These are phyloP conservation scores for Characodon lateralis DNA, from an alignment of 2,797 vertebrate species.

Conservation along the genomic window DNA sequence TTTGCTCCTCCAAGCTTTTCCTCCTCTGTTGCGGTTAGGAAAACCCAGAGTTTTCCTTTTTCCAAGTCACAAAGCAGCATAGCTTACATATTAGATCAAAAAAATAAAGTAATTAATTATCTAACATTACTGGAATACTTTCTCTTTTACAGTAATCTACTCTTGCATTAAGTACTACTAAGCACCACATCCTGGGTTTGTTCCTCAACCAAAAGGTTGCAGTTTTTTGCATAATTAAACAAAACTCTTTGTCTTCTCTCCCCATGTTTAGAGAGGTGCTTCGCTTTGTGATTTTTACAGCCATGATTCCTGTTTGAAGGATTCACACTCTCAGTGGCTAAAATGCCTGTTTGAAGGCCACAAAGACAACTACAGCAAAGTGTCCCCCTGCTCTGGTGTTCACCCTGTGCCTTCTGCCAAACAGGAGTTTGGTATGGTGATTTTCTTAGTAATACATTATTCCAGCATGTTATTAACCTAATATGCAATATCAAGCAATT, in stretches of 20 bases:
- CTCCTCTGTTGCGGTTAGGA: constrained; percentile 16
- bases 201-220: neutral
- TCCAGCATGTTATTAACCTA: neutral
- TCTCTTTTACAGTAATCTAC: neutral
- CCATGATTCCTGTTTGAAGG: constrained; percentile 37
- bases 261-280: constrained; percentile 34
- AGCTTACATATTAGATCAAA: neutral
- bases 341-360: constrained; percentile 40
- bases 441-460: neutral
- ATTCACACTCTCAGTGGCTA: constrained; percentile 30
- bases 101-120: neutral
- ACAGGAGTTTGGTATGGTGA: constrained; percentile 5
- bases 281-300: constrained; percentile 35
- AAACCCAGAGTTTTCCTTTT: neutral
- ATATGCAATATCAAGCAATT: neutral
- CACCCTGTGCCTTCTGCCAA: constrained; percentile 22
- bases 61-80: neutral
- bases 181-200: no score
- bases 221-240: neutral
- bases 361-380: constrained; percentile 59
- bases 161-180: neutral
- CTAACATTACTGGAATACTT: neutral
- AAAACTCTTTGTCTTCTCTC: constrained; percentile 5
- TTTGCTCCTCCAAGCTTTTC: constrained; percentile 23
- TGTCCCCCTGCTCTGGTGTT: constrained; percentile 23